Evolutionary conservation across 2,888 invertebrate species (phyloP), one percentile per base, ranked within the genome.

Genomic region (Athripsodes cinereus): DNA sequence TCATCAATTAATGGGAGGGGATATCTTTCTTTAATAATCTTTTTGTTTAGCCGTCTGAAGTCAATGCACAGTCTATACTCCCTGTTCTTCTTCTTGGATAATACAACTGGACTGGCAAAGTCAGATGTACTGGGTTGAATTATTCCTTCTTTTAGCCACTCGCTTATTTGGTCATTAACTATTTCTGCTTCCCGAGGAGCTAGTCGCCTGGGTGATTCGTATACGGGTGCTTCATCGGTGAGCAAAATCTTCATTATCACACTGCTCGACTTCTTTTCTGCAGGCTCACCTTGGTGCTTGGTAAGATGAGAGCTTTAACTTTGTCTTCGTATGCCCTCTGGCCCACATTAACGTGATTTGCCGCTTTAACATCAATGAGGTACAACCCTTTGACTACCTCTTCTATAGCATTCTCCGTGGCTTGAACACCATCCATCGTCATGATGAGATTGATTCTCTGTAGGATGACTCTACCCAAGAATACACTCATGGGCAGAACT

Each of bases 1-100:
- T 70, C 69, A 52, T 72, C 70, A 11, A 71, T 71, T 2, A 70
- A 21, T 1, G 72, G 71, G 11, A 73, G 59, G 1, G 70, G 71
- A 60, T 66, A 70, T 35, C 66, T 58, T 53, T 70, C 70, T 52
- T 68, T 69, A 1, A 67, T 55, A 0, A 71, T 68, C 59, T 68
- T 67, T 13, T 61, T 57, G 62, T 74, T 74, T 1, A 73, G 49
- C 21, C 63, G 60, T 8, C 73, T 57, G 60, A 69, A 75, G 58
- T 74, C 72, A 0, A 74, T 65, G 59, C 72, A 74, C 3, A 47
- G 47, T 59, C 46, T 20, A 19, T 54, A 35, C 46, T 22, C 18
- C 19, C 54, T 47, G 13, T 20, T 21, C 47, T 47, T 44, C 21
- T 54, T 46, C 18, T 63, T 65, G 1, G 67, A 66, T 13, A 70